Percentiles rank a stretch among this genome's conserved stretches.
Evolutionary conservation across 2,888 invertebrate genomes (phyloP).

Genomic region (Limnephilus auricula): DNA sequence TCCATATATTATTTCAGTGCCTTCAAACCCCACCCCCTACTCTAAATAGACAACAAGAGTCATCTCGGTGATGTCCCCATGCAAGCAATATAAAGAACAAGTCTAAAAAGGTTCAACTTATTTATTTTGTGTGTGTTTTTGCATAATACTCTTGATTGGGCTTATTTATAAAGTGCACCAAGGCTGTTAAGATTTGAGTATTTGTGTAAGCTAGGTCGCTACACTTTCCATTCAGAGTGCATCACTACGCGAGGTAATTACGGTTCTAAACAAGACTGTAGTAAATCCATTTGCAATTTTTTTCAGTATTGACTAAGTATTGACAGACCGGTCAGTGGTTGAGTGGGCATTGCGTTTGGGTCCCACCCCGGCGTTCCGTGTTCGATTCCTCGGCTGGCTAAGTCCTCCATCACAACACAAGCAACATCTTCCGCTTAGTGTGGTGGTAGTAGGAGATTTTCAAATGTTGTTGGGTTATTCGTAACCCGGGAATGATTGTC

Average conservation of each 20-base stretch:
- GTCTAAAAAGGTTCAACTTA: neutral
- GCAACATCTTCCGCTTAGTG: too few relatives aligned
- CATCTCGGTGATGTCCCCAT: neutral
- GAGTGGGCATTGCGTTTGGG: too few relatives aligned
- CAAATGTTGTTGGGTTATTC: too few relatives aligned
- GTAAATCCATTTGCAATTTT: neutral
- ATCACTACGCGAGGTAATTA: constrained; percentile 16
- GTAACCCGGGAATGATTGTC: too few relatives aligned
- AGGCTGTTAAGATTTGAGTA: constrained; percentile 11
- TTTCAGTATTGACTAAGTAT: neutral
- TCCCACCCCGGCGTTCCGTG: too few relatives aligned
- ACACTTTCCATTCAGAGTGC: constrained; percentile 46
- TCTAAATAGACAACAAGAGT: constrained; percentile 10
- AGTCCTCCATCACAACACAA: too few relatives aligned
- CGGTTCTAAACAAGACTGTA: neutral
- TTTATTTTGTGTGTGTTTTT: neutral
- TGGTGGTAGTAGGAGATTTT: too few relatives aligned
- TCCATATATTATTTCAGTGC: neutral
- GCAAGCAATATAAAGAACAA: neutral
- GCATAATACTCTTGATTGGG: neutral
- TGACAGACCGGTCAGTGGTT: too few relatives aligned
- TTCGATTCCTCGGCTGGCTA: too few relatives aligned
- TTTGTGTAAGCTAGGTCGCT: constrained; percentile 11
- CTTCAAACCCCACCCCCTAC: constrained; percentile 14
- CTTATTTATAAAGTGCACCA: neutral